Conservation (phyloP, 2,888 invertebrate genomes). For the Scaptomyza cyrtandrae region DNA sequence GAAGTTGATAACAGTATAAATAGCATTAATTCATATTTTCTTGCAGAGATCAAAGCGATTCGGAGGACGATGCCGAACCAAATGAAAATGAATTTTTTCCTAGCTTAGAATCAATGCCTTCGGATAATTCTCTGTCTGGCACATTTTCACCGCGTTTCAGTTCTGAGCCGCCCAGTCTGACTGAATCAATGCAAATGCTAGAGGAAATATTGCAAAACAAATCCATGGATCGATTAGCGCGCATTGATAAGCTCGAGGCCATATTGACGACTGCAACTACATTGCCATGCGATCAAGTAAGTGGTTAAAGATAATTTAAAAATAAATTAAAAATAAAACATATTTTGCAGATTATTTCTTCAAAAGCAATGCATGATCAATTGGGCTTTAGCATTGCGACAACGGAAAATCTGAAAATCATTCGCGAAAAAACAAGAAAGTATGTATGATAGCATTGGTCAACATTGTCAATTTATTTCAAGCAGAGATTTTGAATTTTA, state of each 20-base stretch:
- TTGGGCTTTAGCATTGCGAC: constrained; percentile 82
- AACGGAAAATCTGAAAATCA: constrained; percentile 83
- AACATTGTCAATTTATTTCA: no score
- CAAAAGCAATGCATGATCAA: constrained; percentile 83
- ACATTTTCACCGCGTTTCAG: constrained; percentile 90
- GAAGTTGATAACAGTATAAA: background rate
- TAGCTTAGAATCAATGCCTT: constrained; percentile 92
- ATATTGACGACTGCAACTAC: constrained; percentile 92
- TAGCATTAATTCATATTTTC: background rate
- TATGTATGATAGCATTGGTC: constrained; percentile 48
- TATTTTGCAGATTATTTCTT: constrained; percentile 77
- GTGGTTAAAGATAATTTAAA: background rate
- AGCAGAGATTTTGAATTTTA: constrained; percentile 25
- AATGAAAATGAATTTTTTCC: constrained; percentile 89
- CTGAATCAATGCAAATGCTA: constrained; percentile 95
- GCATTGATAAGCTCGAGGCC: constrained; percentile 94
- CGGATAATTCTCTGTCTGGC: constrained; percentile 88
- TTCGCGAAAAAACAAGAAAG: constrained; percentile 83
- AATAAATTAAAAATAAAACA: background rate
- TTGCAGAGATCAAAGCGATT: constrained; percentile 88
- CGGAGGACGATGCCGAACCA: constrained; percentile 89
- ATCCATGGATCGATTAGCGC: constrained; percentile 93
- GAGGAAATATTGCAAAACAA: constrained; percentile 93
- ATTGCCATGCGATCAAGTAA: constrained; percentile 87
- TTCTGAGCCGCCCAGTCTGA: constrained; percentile 92